Evolutionary conservation across 2,797 vertebrate genomes (phyloP).

Genomic region (Distichodus sexfasciatus): DNA sequence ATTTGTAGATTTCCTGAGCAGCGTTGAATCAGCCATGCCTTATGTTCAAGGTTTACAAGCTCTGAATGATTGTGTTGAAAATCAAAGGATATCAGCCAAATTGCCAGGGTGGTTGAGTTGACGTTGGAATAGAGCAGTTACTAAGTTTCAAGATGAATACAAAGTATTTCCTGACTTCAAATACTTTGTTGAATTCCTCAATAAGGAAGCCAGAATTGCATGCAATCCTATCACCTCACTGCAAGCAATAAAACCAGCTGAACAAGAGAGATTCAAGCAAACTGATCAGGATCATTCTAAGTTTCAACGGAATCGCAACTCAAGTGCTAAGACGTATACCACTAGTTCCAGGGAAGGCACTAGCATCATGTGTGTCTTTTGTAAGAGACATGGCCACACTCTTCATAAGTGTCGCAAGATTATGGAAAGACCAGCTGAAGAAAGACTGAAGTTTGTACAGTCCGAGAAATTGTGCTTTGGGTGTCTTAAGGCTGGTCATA

Average conservation of each 20-base stretch:
- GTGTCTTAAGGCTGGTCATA: constrained; percentile 20
- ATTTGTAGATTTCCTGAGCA: constrained; percentile 44
- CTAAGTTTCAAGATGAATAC: constrained; percentile 31
- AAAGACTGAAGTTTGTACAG: constrained; percentile 17
- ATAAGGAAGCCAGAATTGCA: constrained; percentile 12
- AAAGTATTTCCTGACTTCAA: constrained; percentile 26
- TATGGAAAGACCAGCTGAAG: constrained; percentile 14
- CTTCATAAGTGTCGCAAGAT: constrained; percentile 20
- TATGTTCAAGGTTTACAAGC: constrained; percentile 31
- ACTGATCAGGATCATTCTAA: not conserved
- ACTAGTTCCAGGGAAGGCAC: constrained; percentile 2
- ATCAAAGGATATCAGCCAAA: constrained; percentile 30
- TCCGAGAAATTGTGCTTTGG: constrained; percentile 14
- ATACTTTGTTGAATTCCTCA: constrained; percentile 29
- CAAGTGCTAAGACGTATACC: constrained; percentile 15
- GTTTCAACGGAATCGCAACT: not conserved
- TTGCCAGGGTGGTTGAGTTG: constrained; percentile 42
- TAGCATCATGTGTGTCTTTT: constrained; percentile 4
- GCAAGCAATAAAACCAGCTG: constrained; percentile 27
- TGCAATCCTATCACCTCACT: constrained; percentile 36
- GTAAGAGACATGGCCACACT: not conserved
- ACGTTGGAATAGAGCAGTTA: constrained; percentile 36
- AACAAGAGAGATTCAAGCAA: constrained; percentile 31
- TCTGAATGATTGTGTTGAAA: constrained; percentile 29
- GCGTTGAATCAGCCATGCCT: constrained; percentile 35